A percentile compares a stretch with the other conserved stretches of the same genome.
These are phyloP conservation scores for Parnassius smintheus DNA, from an alignment of 2,888 invertebrate species.

Conservation along the genomic window DNA sequence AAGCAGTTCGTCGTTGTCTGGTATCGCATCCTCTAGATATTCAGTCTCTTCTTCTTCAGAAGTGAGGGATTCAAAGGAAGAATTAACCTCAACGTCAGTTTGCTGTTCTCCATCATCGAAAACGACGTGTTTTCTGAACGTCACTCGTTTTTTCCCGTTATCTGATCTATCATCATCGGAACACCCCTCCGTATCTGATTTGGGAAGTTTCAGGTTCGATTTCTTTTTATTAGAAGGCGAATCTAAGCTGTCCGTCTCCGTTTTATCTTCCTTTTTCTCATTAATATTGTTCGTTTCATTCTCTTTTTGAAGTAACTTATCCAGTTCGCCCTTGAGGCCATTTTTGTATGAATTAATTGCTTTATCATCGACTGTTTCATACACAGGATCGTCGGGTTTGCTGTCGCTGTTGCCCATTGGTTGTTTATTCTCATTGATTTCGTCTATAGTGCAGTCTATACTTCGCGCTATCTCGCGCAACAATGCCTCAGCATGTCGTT, in stretches of 20 bases:
- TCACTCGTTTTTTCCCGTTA: slow-evolving; percentile 68
- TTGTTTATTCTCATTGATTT: slow-evolving; percentile 53
- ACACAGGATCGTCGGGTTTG: slow-evolving; percentile 52
- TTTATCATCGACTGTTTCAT: slow-evolving; percentile 54
- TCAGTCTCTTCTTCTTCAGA: slow-evolving; percentile 61
- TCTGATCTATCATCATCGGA: slow-evolving; percentile 74
- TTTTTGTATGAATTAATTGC: slow-evolving; percentile 54
- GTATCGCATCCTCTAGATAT: slow-evolving; percentile 56
- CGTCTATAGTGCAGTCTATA: slow-evolving; percentile 69
- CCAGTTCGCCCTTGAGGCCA: slow-evolving; percentile 60
- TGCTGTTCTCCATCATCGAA: slow-evolving; percentile 77
- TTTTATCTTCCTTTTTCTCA: slow-evolving; percentile 27
- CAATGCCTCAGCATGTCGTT: slow-evolving; percentile 68
- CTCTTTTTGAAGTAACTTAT: slow-evolving; percentile 51
- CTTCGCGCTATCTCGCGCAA: slow-evolving; percentile 69
- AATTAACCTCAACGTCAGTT: slow-evolving; percentile 67
- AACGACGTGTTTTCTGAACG: slow-evolving; percentile 73
- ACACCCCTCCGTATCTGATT: slow-evolving; percentile 65
- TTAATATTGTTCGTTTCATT: slow-evolving; percentile 32
- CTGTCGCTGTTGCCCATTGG: slow-evolving; percentile 63
- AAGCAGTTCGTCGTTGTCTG: slow-evolving; percentile 58
- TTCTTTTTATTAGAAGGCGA: slow-evolving; percentile 58
- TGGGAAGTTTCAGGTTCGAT: slow-evolving; percentile 69
- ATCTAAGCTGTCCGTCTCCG: slow-evolving; percentile 41
- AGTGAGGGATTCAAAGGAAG: slow-evolving; percentile 69